Percentiles rank a stretch among this genome's conserved stretches.
phyloP scores from a whole-genome alignment of 2,888 invertebrate species.

The Disparrhopalites patrizii region DNA sequence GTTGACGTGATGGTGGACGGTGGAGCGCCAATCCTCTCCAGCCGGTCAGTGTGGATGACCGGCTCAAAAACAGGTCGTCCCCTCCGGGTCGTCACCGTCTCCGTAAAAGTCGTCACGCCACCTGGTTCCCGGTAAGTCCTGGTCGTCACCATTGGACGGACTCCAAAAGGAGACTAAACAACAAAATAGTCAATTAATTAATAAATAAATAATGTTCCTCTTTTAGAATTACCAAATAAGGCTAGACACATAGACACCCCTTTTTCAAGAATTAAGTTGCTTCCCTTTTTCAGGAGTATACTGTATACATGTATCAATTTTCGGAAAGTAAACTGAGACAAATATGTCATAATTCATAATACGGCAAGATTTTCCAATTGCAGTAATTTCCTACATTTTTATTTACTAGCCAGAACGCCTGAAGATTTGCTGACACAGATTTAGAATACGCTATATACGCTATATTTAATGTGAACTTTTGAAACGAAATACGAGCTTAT shows the following conservation, averaged over 20 bases:
- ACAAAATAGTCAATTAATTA: background rate
- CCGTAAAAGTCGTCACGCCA: constrained; percentile 4
- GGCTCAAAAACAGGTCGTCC: background rate
- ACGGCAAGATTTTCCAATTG: too few species aligned
- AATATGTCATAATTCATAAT: too few species aligned
- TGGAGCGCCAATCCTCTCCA: constrained; percentile 4
- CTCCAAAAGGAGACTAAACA: constrained; percentile 21
- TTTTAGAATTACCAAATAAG: too few species aligned
- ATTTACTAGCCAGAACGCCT: too few species aligned
- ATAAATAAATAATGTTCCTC: background rate
- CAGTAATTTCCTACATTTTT: too few species aligned
- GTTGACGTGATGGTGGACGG: constrained; percentile 6
- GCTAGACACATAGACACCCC: background rate
- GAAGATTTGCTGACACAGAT: too few species aligned
- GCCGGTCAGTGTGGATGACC: background rate
- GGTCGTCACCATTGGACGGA: constrained; percentile 14
- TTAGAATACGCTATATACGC: too few species aligned
- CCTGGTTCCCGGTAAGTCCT: constrained; percentile 16
- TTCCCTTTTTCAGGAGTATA: too few species aligned
- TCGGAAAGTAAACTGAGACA: too few species aligned
- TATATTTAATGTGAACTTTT: too few species aligned
- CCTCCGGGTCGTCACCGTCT: background rate
- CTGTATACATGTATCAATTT: too few species aligned
- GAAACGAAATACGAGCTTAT: background rate
- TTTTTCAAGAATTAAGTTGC: background rate